Conservation (phyloP, 2,888 invertebrate genomes). For the Diarsia dahlii region DNA sequence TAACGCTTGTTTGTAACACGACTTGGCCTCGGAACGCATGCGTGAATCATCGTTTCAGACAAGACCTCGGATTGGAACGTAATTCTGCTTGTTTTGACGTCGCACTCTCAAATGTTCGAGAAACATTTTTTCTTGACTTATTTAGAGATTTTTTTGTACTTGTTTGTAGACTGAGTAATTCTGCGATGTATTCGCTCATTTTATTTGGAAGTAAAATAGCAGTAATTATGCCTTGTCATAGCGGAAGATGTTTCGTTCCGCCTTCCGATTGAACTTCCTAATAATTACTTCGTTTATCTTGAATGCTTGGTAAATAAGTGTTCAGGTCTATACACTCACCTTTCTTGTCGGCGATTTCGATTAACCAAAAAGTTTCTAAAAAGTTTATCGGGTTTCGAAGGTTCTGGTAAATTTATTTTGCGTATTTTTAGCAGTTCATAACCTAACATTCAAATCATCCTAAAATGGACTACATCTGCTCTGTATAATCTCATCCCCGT, state of each 20-base stretch:
- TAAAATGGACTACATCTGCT: background rate
- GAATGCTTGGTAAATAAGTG: background rate
- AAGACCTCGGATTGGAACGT: conserved; percentile 53
- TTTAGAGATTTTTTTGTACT: conserved; percentile 15
- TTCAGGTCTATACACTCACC: background rate
- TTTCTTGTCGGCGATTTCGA: background rate
- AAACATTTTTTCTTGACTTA: conserved; percentile 36
- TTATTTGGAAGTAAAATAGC: conserved; percentile 23
- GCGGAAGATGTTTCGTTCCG: conserved; percentile 13
- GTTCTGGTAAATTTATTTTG: too few relatives aligned
- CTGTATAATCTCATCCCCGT: background rate
- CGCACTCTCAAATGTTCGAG: conserved; percentile 45
- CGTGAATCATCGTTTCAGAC: conserved; percentile 57
- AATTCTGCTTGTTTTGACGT: conserved; percentile 38
- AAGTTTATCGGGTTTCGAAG: too few relatives aligned
- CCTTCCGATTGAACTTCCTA: conserved; percentile 17
- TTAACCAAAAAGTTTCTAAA: background rate
- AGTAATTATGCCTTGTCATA: conserved; percentile 13
- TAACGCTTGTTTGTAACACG: conserved; percentile 32
- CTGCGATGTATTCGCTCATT: conserved; percentile 26
- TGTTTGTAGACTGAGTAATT: conserved; percentile 33
- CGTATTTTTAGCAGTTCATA: background rate
- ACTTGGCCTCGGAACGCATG: conserved; percentile 47
- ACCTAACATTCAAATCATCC: background rate
- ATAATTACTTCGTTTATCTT: background rate